phyloP scores from a whole-genome alignment of 1,140 invertebrate species.

The Lepidurus arcticus region DNA sequence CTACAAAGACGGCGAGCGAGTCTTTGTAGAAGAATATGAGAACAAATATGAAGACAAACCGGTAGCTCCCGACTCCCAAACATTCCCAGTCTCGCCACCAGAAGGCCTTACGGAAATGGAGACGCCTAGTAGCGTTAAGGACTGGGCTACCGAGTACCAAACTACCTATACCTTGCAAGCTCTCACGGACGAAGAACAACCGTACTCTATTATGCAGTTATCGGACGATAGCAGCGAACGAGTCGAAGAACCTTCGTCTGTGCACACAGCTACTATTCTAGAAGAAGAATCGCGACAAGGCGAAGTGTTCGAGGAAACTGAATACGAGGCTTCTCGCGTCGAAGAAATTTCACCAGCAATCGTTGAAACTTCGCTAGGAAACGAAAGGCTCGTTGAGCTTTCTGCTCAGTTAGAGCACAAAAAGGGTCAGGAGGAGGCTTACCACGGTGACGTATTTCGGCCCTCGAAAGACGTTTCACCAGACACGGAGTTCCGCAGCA shows the following conservation, averaged over 20 bases:
- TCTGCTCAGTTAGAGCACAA: too few relatives aligned
- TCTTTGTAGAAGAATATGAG: constrained; percentile 33
- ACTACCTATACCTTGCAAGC: not conserved
- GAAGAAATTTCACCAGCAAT: too few relatives aligned
- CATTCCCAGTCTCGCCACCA: not conserved
- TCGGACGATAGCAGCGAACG: not conserved
- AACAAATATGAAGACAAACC: constrained; percentile 22
- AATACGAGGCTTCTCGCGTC: too few relatives aligned
- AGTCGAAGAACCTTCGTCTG: not conserved
- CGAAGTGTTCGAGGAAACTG: too few relatives aligned
- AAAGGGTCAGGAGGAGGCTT: too few relatives aligned
- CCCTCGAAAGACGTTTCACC: too few relatives aligned
- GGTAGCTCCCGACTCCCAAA: not conserved
- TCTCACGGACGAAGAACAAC: constrained; percentile 4
- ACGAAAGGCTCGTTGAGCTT: too few relatives aligned
- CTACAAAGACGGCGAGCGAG: constrained; percentile 31
- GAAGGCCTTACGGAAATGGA: not conserved
- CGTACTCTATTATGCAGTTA: not conserved
- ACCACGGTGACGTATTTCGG: too few relatives aligned
- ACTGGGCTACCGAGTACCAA: not conserved
- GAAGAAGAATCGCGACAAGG: not conserved
- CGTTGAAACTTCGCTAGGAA: too few relatives aligned
- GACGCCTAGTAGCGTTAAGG: not conserved
- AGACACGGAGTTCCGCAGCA: too few relatives aligned
- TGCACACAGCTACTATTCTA: not conserved